Base-by-base conservation (phyloP, 2,797 vertebrate species). In the Sparus aurata region DNA sequence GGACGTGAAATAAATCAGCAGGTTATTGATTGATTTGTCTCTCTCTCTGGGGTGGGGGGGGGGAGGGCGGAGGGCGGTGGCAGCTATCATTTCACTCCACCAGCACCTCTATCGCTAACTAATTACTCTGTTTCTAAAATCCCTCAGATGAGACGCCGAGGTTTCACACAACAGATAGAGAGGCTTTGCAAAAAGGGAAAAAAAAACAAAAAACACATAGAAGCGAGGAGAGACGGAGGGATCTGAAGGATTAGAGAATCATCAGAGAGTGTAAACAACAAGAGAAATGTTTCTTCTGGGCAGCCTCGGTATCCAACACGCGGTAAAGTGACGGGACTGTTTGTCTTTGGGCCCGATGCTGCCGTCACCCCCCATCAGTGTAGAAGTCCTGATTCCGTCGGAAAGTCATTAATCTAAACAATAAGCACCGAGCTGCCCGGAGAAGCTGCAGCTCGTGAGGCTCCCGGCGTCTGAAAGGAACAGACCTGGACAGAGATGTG, bases 11-110 rank as follows among this genome's bases (percentile, higher is more conserved):
- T 91, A 91, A 93, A 93, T 93, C 88, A 91, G 88, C 84, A 86
- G 86, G 84, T 93, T 93, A 92, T 93, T 94, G 91, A 95, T 94
- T 93, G 91, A 93, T 93, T 91, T 77, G 85, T 92, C 27, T 3
- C 85, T 84, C 85, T 91, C 91, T 87, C 87, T 52, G 85, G 86
- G 77, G 74, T 34, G 73, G 60, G 64, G 50, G 63, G 52, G 66
- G 22, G 75, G 30, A 7, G 30, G 0, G 25, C 2, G 25, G 64
- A 45, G 77, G 69, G 68, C 1, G 79, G 75, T 41, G 60, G 77
- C 60, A 85, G 90, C 82, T 92, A 94, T 93, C 85, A 86, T 86
- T 93, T 89, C 84, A 86, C 81, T 78, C 75, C 90, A 84, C 91
- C 86, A 65, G 81, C 87, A 87, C 82, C 69, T 86, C 83, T 85